A percentile compares a stretch with the other conserved stretches of the same genome.
These are phyloP conservation scores for Flexamia atlantica DNA, from an alignment of 2,888 invertebrate species.

Conservation along the genomic window DNA sequence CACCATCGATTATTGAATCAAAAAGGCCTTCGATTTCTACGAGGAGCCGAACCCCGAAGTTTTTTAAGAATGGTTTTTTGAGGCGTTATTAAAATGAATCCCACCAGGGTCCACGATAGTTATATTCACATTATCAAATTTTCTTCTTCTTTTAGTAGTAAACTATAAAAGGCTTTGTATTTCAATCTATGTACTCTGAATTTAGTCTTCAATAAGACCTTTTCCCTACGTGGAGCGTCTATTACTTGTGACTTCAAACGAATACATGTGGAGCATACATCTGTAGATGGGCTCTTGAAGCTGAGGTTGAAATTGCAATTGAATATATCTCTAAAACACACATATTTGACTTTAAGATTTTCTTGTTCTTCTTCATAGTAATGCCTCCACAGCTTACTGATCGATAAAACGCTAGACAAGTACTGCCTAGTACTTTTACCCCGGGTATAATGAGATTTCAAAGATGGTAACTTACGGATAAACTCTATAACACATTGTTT, in stretches of 20 bases:
- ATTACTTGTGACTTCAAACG: background rate
- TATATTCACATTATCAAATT: too few relatives aligned
- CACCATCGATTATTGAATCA: too few relatives aligned
- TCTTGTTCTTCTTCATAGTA: background rate
- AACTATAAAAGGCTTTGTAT: slow-evolving; percentile 25
- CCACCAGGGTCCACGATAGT: too few relatives aligned
- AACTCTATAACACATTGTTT: slow-evolving; percentile 39
- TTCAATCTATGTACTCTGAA: slow-evolving; percentile 24
- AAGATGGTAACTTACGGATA: slow-evolving; percentile 27
- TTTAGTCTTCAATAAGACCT: background rate
- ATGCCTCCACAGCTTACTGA: background rate
- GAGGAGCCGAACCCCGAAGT: too few relatives aligned
- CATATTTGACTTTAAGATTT: slow-evolving; percentile 26
- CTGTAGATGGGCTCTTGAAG: slow-evolving; percentile 19
- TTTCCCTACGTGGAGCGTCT: background rate
- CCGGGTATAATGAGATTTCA: slow-evolving; percentile 41
- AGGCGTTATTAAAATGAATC: too few relatives aligned
- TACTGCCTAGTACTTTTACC: slow-evolving; percentile 28
- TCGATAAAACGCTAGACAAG: slow-evolving; percentile 22
- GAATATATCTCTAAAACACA: slow-evolving; percentile 35
- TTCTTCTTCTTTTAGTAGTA: too few relatives aligned
- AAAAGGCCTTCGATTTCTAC: too few relatives aligned
- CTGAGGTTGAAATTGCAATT: background rate
- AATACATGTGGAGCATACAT: slow-evolving; percentile 5
- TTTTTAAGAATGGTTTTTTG: too few relatives aligned